A percentile compares a stretch with the other conserved stretches of the same genome.
phyloP scores from a whole-genome alignment of 2,797 vertebrate genomes.

The Nannoperca obscura region DNA sequence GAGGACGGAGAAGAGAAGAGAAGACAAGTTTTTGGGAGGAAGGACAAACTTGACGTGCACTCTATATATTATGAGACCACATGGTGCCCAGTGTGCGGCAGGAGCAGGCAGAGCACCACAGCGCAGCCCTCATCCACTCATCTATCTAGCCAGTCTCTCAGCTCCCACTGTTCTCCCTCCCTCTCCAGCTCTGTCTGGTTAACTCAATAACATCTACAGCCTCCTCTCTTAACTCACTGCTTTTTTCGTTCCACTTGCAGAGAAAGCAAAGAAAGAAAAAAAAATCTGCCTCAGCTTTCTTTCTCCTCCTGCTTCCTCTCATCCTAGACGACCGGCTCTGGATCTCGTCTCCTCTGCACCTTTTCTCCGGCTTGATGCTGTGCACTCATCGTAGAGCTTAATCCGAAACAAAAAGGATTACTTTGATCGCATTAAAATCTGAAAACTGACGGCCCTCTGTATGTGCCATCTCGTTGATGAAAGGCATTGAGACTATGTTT shows the following conservation, averaged over 20 bases:
- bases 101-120: conserved; percentile 55
- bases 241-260: conserved; percentile 19
- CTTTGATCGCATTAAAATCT: conserved; percentile 63
- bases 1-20: background rate
- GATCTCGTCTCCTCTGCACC: conserved; percentile 46
- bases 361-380: conserved; percentile 19
- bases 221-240: conserved; percentile 56
- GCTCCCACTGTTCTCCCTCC: conserved; percentile 56
- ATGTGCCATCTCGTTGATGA: conserved; percentile 37
- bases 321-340: conserved; percentile 38
- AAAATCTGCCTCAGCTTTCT: conserved; percentile 14
- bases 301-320: conserved; percentile 52
- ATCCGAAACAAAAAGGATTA: conserved; percentile 68
- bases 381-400: conserved; percentile 45
- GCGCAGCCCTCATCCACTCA: conserved; percentile 57
- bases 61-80: conserved; percentile 77
- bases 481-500: conserved; percentile 24
- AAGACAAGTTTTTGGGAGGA: conserved; percentile 48
- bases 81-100: conserved; percentile 74
- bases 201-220: conserved; percentile 78
- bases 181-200: conserved; percentile 68
- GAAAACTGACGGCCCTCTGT: conserved; percentile 47
- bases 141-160: conserved; percentile 58
- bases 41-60: conserved; percentile 55
- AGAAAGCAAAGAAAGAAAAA: conserved; percentile 23